A percentile compares a stretch with the other conserved stretches of the same genome.
Evolutionary conservation across 2,888 invertebrate genomes (phyloP).

Genomic region (Agrochola lychnidis): DNA sequence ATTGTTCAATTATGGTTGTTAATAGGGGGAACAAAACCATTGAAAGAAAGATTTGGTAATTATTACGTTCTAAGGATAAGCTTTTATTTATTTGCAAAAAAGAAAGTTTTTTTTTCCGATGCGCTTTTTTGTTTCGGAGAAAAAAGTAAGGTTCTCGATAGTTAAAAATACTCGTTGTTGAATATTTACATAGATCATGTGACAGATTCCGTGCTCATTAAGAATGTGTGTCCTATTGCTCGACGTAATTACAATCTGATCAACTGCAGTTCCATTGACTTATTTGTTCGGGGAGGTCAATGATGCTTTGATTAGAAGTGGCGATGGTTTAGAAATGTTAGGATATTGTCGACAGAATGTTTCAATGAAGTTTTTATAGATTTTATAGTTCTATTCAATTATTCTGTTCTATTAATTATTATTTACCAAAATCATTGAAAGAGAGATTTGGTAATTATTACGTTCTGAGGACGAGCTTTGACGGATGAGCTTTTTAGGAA

Average conservation of each 20-base stretch:
- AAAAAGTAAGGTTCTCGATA: too few relatives aligned
- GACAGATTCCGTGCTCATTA: conserved; percentile 78
- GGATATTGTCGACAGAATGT: not conserved
- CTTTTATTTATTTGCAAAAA: too few relatives aligned
- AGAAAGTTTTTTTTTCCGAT: too few relatives aligned
- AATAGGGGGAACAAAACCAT: not conserved
- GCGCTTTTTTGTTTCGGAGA: too few relatives aligned
- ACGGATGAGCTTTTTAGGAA: too few relatives aligned
- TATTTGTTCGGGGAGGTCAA: conserved; percentile 11
- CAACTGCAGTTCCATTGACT: conserved; percentile 35
- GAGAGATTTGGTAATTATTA: not conserved
- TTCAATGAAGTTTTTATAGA: not conserved
- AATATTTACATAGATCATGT: conserved; percentile 64
- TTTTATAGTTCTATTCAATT: not conserved
- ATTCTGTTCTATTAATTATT: too few relatives aligned
- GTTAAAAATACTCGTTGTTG: too few relatives aligned
- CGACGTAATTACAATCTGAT: conserved; percentile 57
- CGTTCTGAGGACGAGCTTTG: not conserved
- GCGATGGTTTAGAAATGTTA: conserved; percentile 1
- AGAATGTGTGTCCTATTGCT: conserved; percentile 73
- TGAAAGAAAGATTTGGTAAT: not conserved
- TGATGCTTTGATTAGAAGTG: not conserved
- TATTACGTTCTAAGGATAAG: not conserved
- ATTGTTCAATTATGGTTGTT: not conserved
- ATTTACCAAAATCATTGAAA: not conserved